Conservation (phyloP, 2,113 vertebrate species). For the Geococcyx californianus region DNA sequence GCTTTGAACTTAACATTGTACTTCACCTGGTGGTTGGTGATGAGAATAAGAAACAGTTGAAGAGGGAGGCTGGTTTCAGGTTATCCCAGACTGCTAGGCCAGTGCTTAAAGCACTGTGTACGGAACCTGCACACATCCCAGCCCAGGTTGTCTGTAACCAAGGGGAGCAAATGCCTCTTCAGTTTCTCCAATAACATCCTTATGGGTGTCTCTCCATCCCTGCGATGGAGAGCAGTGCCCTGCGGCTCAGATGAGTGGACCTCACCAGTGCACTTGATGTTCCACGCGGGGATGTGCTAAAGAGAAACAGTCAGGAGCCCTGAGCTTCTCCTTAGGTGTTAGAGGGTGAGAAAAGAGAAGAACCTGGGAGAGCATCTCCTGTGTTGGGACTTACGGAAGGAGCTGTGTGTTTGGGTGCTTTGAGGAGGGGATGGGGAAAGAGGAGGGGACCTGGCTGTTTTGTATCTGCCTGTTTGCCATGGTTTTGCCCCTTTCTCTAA, state of each 20-base stretch:
- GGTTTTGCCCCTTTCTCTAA: neutral
- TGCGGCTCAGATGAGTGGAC: neutral
- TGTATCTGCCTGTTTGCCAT: fast-evolving
- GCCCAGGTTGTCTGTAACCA: too few species aligned
- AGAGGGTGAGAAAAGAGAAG: neutral
- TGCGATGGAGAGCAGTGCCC: neutral
- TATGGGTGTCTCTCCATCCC: neutral
- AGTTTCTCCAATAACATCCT: neutral
- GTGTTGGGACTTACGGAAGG: fast-evolving
- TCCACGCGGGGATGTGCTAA: neutral
- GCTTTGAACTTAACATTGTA: neutral
- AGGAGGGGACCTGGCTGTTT: neutral
- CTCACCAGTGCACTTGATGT: neutral
- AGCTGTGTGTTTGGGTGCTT: neutral
- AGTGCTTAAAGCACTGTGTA: fast-evolving
- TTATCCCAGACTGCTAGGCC: too few species aligned
- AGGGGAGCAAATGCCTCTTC: neutral
- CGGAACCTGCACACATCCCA: neutral
- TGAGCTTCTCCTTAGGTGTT: fast-evolving
- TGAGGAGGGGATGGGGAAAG: neutral
- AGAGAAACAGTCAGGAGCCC: neutral
- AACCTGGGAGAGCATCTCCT: neutral
- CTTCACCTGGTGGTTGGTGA: neutral
- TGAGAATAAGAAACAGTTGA: neutral
- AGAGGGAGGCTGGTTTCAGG: neutral